Evolutionary conservation across 1,140 invertebrate genomes (phyloP), one percentile per base, ranked within the genome.

Genomic region (Cydia strobilella): DNA sequence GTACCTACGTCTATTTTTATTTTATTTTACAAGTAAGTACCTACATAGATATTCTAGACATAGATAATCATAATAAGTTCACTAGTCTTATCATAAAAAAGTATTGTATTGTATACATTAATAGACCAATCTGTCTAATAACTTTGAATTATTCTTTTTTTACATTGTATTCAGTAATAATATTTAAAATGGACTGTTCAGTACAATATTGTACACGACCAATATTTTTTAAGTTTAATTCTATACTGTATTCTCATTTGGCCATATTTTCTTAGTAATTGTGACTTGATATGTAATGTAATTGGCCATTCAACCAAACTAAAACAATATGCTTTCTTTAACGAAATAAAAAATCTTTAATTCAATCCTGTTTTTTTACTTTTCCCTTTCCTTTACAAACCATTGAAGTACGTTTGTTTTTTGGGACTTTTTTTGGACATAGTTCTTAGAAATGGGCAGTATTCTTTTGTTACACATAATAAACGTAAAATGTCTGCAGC

Each of bases 51-150:
- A 59, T 59, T 12, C 10, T 59, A 59, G 54, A 23, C 18, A 59
- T 59, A 59, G 54, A 10, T 59, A 23, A 59, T 59, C 54, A 23
- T 59, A 54, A 54, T 59, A 59, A 82, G 78, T 76, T 76, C 77
- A 78, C 81, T 82, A 82, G 81, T 82, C 81, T 81, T 82, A 78
- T 74, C 77, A 77, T 77, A 79, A 80, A 78, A 77, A 75, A 35
- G 7, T 35, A 63, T 48, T 62, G 18, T 62, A 59, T 35, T 62
- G 18, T 62, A 59, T 35, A 62, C 51, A 25, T 62, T 39, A 39
- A 59, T 74, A 54, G 59, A 59, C 20, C 18, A n/a, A 74, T 42
- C 63, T 75, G 72, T 54, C 25, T 63, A 45, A 45, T 45, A 13
- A 15, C 23, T 15, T 73, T 48, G n/a, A 39, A 25, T 20, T 73